Base-by-base conservation (phyloP, 2,797 vertebrate genomes). In the Garrulus glandarius region DNA sequence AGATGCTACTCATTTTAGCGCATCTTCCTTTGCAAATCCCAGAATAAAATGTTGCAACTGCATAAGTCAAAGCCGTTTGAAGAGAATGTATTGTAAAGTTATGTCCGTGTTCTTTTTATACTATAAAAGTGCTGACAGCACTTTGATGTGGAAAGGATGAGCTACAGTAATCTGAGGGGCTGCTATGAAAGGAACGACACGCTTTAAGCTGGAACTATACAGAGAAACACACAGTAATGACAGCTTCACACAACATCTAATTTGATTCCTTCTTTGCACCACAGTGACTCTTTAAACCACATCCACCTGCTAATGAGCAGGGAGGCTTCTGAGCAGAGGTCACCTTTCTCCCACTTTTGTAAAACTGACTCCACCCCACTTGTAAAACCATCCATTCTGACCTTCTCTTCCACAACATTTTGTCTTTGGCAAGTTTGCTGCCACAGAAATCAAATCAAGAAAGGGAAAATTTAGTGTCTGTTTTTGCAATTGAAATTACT, bases 131-230 rank as follows among this genome's bases (percentile, higher is more conserved):
- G 89, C 70, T 93, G 93, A 75, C 68, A 53, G 76, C 37, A 36
- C 44, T 88, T 95, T 96, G 92, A 94, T 94, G 76, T 94, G 81
- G 88, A 91, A 96, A 90, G 76, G 78, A 87, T 89, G 59, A 91
- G 94, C 89, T 71, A 84, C 84, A 70, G 87, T 94, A 82, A 95
- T 87, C 41, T 78, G 87, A 56, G 55, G 80, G 71, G 87, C 76
- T 93, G 81, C 69, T 93, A 77, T 96, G 95, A 95, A 95, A 93
- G 59, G 55, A 88, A 75, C 1, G 3, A 82, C n/a, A 41, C 43
- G 47, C 83, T 93, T 85, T 80, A 86, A 92, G 57, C 44, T 92
- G 91, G 67, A 93, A 75, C 72, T 90, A 20, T 56, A 53, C 13
- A 83, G 67, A 89, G 71, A 95, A 79, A 56, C n/a, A 87, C 37